Base-by-base conservation (phyloP, 2,797 vertebrate species). In the Mastacembelus armatus region DNA sequence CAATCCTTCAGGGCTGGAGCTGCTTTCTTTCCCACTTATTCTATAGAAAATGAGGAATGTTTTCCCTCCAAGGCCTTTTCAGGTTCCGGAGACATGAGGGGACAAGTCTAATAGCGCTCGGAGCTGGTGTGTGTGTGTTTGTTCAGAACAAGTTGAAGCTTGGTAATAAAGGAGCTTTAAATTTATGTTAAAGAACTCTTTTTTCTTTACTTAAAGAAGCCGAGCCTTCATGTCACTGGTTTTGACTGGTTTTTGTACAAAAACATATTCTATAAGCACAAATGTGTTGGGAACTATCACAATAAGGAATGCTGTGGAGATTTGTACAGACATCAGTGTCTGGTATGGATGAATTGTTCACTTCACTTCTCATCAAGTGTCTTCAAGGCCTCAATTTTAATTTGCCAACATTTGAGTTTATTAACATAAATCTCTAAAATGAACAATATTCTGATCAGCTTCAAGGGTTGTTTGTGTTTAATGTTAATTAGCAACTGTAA, bases 11-110 rank as follows among this genome's bases (percentile, higher is more conserved):
- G 71, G 75, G 43, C 69, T 77, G 47, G 63, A 70, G 51, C 36
- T 73, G 45, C 35, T 78, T 73, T 74, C 55, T 69, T 14, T 69
- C 70, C 66, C 30, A 10, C 56, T 77, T 54, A 80, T 84, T 82
- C 84, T 84, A 83, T 86, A 78, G 85, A 89, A 89, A 86, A 78
- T 83, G 43, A 83, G 77, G 74, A 89, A 87, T 88, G 84, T 83
- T 82, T 85, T 69, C 81, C 82, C 85, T 88, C 80, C 77, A 67
- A 85, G 80, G 68, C 49, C 52, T 78, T 83, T 79, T 85, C 59
- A 78, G 57, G 71, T 81, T 85, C 83, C 80, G 57, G 84, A 81
- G 84, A 74, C 89, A 76, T 80, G 91, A 90, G 66, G 69, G 49
- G 71, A 78, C 91, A 90, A 35, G 89, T 90, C 77, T 48, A 26